Conservation (phyloP, 2,888 invertebrate species). For the Melipona beecheii region DNA sequence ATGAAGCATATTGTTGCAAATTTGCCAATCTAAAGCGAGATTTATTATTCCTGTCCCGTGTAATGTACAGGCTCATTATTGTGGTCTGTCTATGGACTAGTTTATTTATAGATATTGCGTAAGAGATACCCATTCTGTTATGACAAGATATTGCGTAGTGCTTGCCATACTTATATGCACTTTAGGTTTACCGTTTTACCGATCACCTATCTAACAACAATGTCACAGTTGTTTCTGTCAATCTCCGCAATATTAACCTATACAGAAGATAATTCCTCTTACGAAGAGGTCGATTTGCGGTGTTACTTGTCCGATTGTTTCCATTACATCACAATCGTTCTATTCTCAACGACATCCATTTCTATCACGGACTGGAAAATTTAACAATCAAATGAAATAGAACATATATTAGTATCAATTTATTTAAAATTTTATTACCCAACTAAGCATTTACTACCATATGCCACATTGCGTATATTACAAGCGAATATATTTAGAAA, state of each 20-base stretch:
- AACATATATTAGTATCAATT: slow-evolving; percentile 5
- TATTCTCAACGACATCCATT: neutral
- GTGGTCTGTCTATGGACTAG: slow-evolving; percentile 40
- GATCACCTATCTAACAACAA: slow-evolving; percentile 33
- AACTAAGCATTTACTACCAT: neutral
- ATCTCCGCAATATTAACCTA: neutral
- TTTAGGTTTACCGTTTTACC: slow-evolving; percentile 63
- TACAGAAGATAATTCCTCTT: slow-evolving; percentile 18
- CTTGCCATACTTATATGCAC: slow-evolving; percentile 60
- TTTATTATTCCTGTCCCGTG: slow-evolving; percentile 38
- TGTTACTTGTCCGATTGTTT: slow-evolving; percentile 20
- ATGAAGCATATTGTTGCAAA: slow-evolving; percentile 33
- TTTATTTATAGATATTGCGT: slow-evolving; percentile 73
- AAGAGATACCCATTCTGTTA: slow-evolving; percentile 63
- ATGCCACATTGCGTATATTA: neutral
- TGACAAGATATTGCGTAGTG: slow-evolving; percentile 68
- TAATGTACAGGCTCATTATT: slow-evolving; percentile 29
- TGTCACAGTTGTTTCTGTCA: slow-evolving; percentile 30
- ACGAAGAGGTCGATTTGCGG: slow-evolving; percentile 42
- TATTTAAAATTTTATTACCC: slow-evolving; percentile 20
- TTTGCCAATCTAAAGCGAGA: slow-evolving; percentile 30
- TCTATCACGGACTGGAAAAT: neutral
- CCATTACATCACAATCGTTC: neutral
- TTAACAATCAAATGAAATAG: slow-evolving; percentile 12
- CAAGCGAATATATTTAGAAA: neutral